Evolutionary conservation across 2,797 vertebrate genomes (phyloP).

Genomic region (Centroberyx gerrardi): DNA sequence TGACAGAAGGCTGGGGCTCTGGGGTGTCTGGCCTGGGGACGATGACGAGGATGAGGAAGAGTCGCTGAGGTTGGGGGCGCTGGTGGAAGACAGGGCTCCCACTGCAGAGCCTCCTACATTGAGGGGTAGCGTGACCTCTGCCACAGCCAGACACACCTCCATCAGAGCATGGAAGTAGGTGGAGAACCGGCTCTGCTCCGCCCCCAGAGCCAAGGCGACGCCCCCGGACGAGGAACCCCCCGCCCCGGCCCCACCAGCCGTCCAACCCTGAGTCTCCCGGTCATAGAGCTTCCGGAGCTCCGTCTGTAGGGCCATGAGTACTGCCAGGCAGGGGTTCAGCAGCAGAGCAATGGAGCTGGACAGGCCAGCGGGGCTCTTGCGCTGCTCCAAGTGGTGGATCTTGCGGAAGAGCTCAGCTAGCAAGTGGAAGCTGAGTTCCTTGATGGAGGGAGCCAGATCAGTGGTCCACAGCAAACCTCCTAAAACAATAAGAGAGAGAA

Average conservation of each 20-base stretch:
- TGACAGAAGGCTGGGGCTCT: slow-evolving; percentile 96
- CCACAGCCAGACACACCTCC: slow-evolving; percentile 96
- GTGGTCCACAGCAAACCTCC: slow-evolving; percentile 98
- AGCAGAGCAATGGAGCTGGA: slow-evolving; percentile 96
- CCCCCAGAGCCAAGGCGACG: slow-evolving; percentile 76
- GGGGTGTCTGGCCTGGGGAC: slow-evolving; percentile 96
- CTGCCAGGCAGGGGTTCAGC: slow-evolving; percentile 96
- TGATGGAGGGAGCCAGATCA: slow-evolving; percentile 94
- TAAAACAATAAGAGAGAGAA: slow-evolving; percentile 62
- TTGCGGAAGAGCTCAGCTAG: slow-evolving; percentile 95
- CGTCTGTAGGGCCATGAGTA: slow-evolving; percentile 97
- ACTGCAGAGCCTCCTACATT: slow-evolving; percentile 91
- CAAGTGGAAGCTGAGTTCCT: slow-evolving; percentile 95
- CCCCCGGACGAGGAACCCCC: slow-evolving; percentile 84
- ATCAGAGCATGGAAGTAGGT: slow-evolving; percentile 97
- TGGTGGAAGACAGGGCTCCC: slow-evolving; percentile 90
- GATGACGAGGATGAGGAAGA: slow-evolving; percentile 97
- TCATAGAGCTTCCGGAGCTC: slow-evolving; percentile 97
- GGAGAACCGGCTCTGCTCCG: slow-evolving; percentile 95
- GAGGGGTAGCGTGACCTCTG: slow-evolving; percentile 96
- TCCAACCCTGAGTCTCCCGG: slow-evolving; percentile 96
- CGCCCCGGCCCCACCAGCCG: slow-evolving; percentile 80
- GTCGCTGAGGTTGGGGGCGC: slow-evolving; percentile 94
- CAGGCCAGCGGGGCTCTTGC: slow-evolving; percentile 89
- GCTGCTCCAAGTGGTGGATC: slow-evolving; percentile 93